Evolutionary conservation across 2,113 vertebrate genomes (phyloP).

Genomic region (Hystrix brachyura): DNA sequence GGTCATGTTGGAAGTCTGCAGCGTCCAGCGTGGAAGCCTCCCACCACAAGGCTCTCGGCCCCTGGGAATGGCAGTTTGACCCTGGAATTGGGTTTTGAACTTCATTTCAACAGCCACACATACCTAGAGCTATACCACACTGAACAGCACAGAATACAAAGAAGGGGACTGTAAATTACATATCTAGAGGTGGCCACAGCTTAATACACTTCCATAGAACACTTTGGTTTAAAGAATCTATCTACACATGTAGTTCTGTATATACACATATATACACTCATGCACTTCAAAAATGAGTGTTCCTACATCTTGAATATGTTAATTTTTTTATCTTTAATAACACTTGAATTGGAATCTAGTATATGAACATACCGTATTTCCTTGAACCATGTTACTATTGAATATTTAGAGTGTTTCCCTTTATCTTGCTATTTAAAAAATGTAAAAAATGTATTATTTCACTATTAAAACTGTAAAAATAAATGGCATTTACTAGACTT

Average conservation of each 20-base stretch:
- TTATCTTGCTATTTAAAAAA: slow-evolving; percentile 29
- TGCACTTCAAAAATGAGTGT: slow-evolving; percentile 11
- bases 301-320: slow-evolving; percentile 2
- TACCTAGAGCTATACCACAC: not conserved
- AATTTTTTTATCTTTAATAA: not conserved
- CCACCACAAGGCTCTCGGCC: not conserved
- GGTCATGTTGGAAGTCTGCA: not conserved
- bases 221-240: not conserved
- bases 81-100: not conserved
- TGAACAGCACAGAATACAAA: not conserved
- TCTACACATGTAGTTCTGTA: not conserved
- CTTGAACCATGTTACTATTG: not conserved
- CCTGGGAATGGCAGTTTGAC: not conserved
- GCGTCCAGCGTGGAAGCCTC: not conserved
- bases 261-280: not conserved
- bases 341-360: not conserved
- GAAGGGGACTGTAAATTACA: not conserved
- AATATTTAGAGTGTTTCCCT: not conserved
- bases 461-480: not conserved
- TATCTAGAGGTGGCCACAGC: not conserved
- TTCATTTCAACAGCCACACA: not conserved
- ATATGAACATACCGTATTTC: not conserved
- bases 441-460: too few species aligned
- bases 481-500: not conserved
- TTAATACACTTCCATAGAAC: not conserved